Base-by-base conservation (phyloP, 2,797 vertebrate genomes). In the Sebastolobus altivelis region DNA sequence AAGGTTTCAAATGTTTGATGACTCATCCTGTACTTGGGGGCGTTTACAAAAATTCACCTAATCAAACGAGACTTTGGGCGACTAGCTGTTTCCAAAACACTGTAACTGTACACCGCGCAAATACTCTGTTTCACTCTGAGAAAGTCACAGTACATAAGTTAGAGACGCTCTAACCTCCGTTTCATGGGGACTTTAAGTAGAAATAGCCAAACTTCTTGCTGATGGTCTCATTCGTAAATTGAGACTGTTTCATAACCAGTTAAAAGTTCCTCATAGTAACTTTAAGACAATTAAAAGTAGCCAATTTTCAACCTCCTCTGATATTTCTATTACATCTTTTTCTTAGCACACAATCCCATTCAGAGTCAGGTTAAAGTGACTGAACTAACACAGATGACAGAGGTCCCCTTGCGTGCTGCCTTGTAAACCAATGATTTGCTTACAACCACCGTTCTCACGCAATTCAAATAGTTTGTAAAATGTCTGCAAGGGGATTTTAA, bases 401-500 rank as follows among this genome's bases (percentile, higher is more conserved):
- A 38, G 29, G 20, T 29, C 46, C 11, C 3, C 7, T 4, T 9
- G 5, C 8, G 2, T 11, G 38, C 65, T 61, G 8, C 66, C 16
- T 22, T 65, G 56, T n/a, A 60, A 81, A 72, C 27, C 52, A 35
- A 8, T 54, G 9, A 56, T 79, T 65, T 78, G 22, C 43, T 75
- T 66, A 29, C 29, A 38, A 62, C n/a, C 16, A 8, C 14, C 4
- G 1, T 35, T 62, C 35, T 4, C 14, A 60, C 54, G 40, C 22
- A 49, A 60, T 43, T 61, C 55, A 66, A 20, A 71, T 40, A 59
- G 38, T 77, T 70, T 71, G n/a, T 67, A 37, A 70, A 82, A 83
- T 55, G 71, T 46, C 70, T 79, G 72, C 20, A 13, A 52, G 49
- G 62, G 38, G 63, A 27, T 71, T 69, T 72, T 6, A 66, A 70